Conservation (phyloP, 2,113 vertebrate genomes). For the Corynorhinus townsendii region DNA sequence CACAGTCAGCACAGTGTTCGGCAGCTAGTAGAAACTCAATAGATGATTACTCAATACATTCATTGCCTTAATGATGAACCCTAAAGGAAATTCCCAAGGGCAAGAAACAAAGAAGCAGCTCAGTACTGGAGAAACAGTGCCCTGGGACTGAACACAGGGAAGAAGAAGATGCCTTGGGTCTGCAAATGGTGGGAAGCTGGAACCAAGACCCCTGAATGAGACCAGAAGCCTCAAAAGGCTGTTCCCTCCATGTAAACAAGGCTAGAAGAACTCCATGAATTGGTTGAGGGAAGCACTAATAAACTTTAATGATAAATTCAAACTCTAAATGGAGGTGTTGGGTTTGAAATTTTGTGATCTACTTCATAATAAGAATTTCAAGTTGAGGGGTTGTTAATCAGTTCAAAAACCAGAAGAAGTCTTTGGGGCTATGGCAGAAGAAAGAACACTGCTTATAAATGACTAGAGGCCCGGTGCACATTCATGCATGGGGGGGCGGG, state of each 20-base stretch:
- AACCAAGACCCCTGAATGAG: neutral
- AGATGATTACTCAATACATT: accelerated
- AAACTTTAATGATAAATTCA: neutral
- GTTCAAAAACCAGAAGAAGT: neutral
- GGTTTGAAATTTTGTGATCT: neutral
- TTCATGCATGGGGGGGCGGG: no score
- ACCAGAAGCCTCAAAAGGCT: neutral
- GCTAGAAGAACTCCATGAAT: neutral
- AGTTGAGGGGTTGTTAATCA: neutral
- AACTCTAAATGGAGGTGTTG: neutral
- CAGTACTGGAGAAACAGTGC: neutral
- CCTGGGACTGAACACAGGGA: neutral
- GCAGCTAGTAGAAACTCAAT: neutral
- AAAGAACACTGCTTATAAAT: neutral
- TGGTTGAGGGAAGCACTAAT: neutral
- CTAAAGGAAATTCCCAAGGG: neutral
- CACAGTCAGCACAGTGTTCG: no score
- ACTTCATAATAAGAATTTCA: neutral
- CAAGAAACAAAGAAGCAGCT: neutral
- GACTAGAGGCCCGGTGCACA: no score
- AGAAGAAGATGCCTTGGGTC: no score
- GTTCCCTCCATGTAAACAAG: neutral
- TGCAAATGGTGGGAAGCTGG: neutral
- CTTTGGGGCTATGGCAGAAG: neutral
- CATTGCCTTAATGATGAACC: neutral